These are phyloP conservation scores for Mycogona germanica DNA, from an alignment of 2,888 invertebrate genomes.

Conservation along the genomic window DNA sequence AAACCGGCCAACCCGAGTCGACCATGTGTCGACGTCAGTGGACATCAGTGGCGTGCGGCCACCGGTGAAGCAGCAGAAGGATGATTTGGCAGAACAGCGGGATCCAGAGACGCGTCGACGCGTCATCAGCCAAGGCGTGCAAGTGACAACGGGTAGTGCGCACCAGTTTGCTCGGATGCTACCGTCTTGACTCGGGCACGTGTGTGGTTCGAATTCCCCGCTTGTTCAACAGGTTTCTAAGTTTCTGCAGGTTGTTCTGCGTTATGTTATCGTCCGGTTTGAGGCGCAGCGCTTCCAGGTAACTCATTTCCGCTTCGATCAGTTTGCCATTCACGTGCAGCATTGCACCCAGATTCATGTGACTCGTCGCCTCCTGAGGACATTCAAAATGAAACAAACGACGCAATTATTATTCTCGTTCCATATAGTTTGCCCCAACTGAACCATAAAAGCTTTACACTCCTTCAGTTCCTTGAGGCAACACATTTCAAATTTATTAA, in stretches of 20 bases:
- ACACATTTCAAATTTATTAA: too few species aligned
- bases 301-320: conserved; percentile 71
- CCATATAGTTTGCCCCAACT: too few species aligned
- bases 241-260: conserved; percentile 71
- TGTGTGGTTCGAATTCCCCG: conserved; percentile 13
- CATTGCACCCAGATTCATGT: conserved; percentile 91
- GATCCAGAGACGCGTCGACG: neutral
- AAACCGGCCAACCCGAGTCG: neutral
- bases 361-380: conserved; percentile 66
- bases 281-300: conserved; percentile 68
- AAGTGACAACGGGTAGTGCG: too few species aligned
- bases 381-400: too few species aligned
- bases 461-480: too few species aligned
- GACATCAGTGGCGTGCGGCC: neutral
- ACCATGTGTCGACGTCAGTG: neutral
- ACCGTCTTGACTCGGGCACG: conserved; percentile 14
- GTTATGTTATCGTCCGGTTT: conserved; percentile 83
- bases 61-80: neutral
- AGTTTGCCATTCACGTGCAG: conserved; percentile 86
- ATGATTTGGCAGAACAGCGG: neutral
- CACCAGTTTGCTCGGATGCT: conserved; percentile 8
- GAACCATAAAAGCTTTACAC: too few species aligned
- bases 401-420: too few species aligned
- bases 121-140: too few species aligned
- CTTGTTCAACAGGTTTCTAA: conserved; percentile 39